Percentiles rank a stretch among this genome's conserved stretches.
Conservation (phyloP, 2,113 vertebrate species). For the Dromaius novaehollandiae region DNA sequence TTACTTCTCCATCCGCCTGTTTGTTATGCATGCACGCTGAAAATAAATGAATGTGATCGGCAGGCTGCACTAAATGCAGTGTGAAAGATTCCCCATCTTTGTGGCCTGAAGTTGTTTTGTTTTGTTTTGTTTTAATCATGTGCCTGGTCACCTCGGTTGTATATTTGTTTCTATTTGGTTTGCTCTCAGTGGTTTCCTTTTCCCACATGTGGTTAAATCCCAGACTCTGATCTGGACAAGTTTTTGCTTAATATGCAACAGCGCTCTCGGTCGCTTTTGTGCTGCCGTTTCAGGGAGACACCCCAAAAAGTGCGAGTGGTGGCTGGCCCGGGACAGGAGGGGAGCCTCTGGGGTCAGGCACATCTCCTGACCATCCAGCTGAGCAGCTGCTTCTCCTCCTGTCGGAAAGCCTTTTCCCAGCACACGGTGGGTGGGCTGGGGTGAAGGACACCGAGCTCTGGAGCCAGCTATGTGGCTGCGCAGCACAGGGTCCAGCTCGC, state of each 20-base stretch:
- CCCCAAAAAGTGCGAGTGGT: not conserved
- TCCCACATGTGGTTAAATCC: not conserved
- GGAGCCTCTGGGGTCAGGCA: not conserved
- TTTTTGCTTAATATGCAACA: not conserved
- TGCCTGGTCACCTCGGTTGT: not conserved
- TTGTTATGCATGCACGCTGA: not conserved
- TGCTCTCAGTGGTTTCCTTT: not conserved
- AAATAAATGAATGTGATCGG: not conserved
- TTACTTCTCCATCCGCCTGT: not conserved
- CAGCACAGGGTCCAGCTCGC: not conserved
- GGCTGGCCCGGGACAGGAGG: not conserved
- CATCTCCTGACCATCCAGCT: not conserved
- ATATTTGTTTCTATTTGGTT: not conserved
- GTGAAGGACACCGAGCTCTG: not conserved
- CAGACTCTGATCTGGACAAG: not conserved
- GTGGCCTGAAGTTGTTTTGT: rapidly evolving
- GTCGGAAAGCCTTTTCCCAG: not conserved
- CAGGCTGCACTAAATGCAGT: not conserved
- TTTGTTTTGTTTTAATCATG: not conserved
- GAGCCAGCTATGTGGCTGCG: no score
- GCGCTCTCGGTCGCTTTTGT: not conserved
- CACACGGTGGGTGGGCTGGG: not conserved
- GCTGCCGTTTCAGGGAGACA: not conserved
- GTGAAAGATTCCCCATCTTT: not conserved
- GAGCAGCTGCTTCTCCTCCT: no score